Evolutionary conservation across 1,140 invertebrate genomes (phyloP), one percentile per base, ranked within the genome.

Genomic region (Ceratosolen fusciceps): DNA sequence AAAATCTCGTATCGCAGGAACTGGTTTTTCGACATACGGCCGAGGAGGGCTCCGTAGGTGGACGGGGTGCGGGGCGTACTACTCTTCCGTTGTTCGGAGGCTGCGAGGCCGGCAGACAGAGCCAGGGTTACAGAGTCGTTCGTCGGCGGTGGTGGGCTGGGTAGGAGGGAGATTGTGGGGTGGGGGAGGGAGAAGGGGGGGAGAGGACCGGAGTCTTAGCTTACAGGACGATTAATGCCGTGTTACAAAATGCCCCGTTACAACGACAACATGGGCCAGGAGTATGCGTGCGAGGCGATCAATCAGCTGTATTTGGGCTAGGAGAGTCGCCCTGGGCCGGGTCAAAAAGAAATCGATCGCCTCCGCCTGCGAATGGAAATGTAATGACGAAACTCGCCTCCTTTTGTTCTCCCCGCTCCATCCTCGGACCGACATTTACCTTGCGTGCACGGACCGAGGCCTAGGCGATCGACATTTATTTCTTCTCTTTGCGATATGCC

Each of bases 211-310:
- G 26, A 1, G 49, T 21, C 39, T 43, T 43, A 5, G 39, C 39
- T 71, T 58, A 77, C 67, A 70, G 24, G 75, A 34, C 75, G 75
- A 77, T 70, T 77, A 77, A 70, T 52, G 39, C 54, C 10, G 9
- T 54, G 37, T 77, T 68, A 77, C 74, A 77, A 77, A 77, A 77
- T 8, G 29, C n/a, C 21, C 56, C 60, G 58, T 75, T 75, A 75
- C 39, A 31, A 5, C 3, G 43, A 34, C 16, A 54, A 3, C 16
- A 5, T n/a, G 54, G 16, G 26, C 70, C 29, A 34, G 7, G 47
- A 39, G 58, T 24, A n/a, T 60, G 43, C 31, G 31, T 68, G 62
- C 21, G 37, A 67, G 2, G 4, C 70, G 29, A 7, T 29, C 24
- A 26, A 19, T 60, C 34, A 72, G 1, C 9, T 31, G 14, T 62